Conservation (phyloP, 2,113 vertebrate species). For the Maccullochella peelii region DNA sequence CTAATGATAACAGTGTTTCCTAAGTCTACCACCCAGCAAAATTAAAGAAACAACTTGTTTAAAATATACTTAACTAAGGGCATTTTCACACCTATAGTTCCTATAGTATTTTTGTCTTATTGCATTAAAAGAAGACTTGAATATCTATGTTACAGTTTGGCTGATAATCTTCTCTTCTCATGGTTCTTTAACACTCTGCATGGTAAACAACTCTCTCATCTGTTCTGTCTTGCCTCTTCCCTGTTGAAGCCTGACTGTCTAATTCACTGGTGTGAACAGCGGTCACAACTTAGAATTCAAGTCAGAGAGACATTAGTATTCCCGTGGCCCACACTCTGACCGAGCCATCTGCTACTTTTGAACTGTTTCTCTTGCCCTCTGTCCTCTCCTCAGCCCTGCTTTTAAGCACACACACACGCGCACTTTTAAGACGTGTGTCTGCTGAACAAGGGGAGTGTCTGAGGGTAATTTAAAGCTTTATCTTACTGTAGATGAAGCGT, state of each 20-base stretch:
- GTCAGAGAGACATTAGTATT: slow-evolving; percentile 69
- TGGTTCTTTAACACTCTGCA: slow-evolving; percentile 11
- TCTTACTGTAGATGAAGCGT: slow-evolving; percentile 52
- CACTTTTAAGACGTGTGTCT: slow-evolving; percentile 47
- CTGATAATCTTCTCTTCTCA: background rate
- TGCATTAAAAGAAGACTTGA: slow-evolving; percentile 3
- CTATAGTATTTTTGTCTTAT: background rate
- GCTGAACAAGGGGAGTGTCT: slow-evolving; percentile 53
- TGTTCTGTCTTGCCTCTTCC: slow-evolving; percentile 3
- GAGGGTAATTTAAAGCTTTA: slow-evolving; percentile 69
- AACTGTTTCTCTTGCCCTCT: slow-evolving; percentile 36
- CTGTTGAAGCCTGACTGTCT: slow-evolving; percentile 42
- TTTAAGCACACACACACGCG: slow-evolving; percentile 13
- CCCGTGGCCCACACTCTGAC: slow-evolving; percentile 41
- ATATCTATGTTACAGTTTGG: slow-evolving; percentile 2
- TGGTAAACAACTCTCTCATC: slow-evolving; percentile 2
- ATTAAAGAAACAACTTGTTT: no score
- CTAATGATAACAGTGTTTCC: no score
- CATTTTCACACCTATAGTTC: no score
- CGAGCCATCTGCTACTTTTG: slow-evolving; percentile 70
- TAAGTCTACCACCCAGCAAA: no score
- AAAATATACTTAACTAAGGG: no score
- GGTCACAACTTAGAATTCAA: slow-evolving; percentile 62
- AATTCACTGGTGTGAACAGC: slow-evolving; percentile 49
- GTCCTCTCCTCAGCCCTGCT: slow-evolving; percentile 26